Evolutionary conservation across 2,888 invertebrate genomes (phyloP), one percentile per base, ranked within the genome.

Genomic region (Noctua comes): DNA sequence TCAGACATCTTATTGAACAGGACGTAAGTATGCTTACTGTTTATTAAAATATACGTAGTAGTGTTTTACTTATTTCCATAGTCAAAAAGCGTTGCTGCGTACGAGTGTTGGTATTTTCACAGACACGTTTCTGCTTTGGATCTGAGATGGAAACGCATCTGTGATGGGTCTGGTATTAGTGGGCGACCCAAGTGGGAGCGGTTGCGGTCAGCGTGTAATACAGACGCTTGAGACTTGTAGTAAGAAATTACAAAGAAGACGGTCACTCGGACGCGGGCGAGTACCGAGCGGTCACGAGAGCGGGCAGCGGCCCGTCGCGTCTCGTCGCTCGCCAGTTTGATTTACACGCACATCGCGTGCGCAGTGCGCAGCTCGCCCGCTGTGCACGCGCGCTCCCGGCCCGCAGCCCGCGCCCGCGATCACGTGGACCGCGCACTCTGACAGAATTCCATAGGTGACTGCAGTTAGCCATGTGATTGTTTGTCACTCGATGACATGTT

Each of bases 1-100:
- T 99, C 90, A 97, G 98, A 68, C 98, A 98, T 93, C 97, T 99
- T 51, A 98, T 99, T 43, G 98, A 98, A 83, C 98, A 98, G 88
- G 98, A 98, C 88, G 97, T 97, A 68, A 94, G 96, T 94, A 64
- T 66, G 21, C 0, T n/a, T 40, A 10, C 11, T 16, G 16, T 6
- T 59, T 27, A 59, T 59, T 27, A 59, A 27, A 59, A 16, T 27
- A 7, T 1, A 27, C 1, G 6, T 27, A 6, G 0, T n/a, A n/a
- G 13, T 27, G 1, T 27, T 7, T 59, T 16, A 27, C 1, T n/a
- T 27, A 16, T 31, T 21, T 59, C 18, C 16, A 7, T 27, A 1
- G 8, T 31, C 7, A 8, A 59, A 59, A 0, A 59, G 27, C 7
- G 59, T 59, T 54, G 24, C 3, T 54, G 10, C 10, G 10, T 24